Conservation (phyloP, 2,113 vertebrate genomes). For the Oncorhynchus mykiss region DNA sequence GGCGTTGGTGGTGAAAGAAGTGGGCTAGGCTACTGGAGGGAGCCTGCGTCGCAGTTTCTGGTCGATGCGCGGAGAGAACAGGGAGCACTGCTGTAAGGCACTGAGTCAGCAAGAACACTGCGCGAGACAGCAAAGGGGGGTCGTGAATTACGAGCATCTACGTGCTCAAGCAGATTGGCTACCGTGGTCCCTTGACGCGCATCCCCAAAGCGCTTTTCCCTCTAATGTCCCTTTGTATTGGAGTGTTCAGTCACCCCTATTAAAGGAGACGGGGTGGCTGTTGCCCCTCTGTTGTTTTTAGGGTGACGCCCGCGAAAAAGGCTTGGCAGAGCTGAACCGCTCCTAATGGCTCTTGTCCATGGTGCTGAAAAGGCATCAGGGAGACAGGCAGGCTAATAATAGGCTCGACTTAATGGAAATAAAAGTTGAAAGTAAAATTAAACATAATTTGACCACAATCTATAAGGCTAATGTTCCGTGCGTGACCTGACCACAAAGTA, state of each 20-base stretch:
- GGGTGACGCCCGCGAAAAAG: constrained; percentile 2
- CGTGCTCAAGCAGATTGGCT: constrained; percentile 46
- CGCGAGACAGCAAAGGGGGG: constrained; percentile 57
- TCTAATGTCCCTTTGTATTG: constrained; percentile 11
- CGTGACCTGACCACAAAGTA: too few species aligned
- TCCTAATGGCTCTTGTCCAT: constrained; percentile 1
- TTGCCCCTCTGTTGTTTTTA: constrained; percentile 45
- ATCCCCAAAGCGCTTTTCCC: constrained; percentile 27
- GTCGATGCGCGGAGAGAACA: constrained; percentile 58
- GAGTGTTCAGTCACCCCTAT: constrained; percentile 24
- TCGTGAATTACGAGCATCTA: constrained; percentile 55
- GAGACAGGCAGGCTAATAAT: too few species aligned
- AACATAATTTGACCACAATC: background rate
- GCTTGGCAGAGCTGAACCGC: background rate
- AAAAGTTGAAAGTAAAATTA: background rate
- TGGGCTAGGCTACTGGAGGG: constrained; percentile 29
- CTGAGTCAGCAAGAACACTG: constrained; percentile 76
- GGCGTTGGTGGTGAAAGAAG: constrained; percentile 42
- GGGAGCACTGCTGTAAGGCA: constrained; percentile 66
- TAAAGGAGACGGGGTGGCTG: constrained; percentile 34
- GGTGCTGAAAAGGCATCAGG: constrained; percentile 4
- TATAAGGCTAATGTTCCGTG: too few species aligned
- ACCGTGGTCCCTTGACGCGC: constrained; percentile 46
- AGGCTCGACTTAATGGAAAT: background rate
- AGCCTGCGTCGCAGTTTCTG: constrained; percentile 46